Evolutionary conservation across 2,888 invertebrate genomes (phyloP).

Genomic region (Ypsolopha sequella): DNA sequence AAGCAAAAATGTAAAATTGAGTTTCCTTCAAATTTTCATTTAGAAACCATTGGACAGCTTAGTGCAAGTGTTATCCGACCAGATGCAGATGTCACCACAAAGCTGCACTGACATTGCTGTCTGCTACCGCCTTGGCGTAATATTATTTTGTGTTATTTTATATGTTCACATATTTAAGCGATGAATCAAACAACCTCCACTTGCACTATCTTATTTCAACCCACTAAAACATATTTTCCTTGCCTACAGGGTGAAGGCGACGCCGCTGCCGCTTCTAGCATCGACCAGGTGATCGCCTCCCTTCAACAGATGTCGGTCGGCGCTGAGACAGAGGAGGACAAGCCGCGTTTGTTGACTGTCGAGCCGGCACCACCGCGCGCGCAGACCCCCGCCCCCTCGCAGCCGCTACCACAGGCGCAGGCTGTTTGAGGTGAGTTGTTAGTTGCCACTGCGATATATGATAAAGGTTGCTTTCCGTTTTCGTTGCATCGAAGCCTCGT

Average conservation of each 20-base stretch:
- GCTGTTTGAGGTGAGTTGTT: not conserved
- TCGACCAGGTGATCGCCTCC: conserved; percentile 45
- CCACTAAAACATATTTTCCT: not conserved
- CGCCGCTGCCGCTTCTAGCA: conserved; percentile 24
- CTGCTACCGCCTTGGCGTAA: no score
- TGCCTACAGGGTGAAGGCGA: conserved; percentile 54
- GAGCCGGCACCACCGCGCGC: conserved; percentile 41
- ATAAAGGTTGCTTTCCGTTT: not conserved
- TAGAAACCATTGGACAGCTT: no score
- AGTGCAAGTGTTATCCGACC: no score
- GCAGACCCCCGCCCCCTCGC: conserved; percentile 12
- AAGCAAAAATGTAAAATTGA: no score
- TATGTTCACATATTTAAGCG: no score
- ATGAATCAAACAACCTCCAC: no score
- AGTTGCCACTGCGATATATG: not conserved
- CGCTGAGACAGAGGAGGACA: conserved; percentile 33
- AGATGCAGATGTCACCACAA: no score
- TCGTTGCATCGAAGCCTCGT: not conserved
- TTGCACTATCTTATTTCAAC: no score
- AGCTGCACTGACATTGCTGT: no score
- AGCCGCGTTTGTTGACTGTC: conserved; percentile 33
- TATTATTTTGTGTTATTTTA: no score
- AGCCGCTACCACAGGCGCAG: not conserved
- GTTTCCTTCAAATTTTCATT: no score
- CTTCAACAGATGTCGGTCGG: conserved; percentile 48